Conservation (phyloP, 2,888 invertebrate genomes). For the Asteroscopus sphinx region DNA sequence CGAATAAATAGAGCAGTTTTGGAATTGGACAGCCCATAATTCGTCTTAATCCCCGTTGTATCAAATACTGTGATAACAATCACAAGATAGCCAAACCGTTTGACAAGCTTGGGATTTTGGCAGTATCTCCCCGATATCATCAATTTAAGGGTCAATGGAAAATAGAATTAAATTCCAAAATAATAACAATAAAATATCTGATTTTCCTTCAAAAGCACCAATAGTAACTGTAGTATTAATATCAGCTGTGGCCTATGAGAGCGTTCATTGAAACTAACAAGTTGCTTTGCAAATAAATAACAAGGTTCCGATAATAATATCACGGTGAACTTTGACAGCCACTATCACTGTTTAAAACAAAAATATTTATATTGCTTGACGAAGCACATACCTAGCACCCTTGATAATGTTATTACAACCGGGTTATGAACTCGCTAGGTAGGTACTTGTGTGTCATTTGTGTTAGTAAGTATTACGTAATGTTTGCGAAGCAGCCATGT, state of each 20-base stretch:
- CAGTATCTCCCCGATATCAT: too few species aligned
- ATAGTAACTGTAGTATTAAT: conserved; percentile 2
- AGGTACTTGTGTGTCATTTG: conserved; percentile 25
- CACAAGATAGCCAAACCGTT: too few species aligned
- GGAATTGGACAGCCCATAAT: too few species aligned
- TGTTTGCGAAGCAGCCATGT: conserved; percentile 45
- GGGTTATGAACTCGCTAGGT: conserved; percentile 57
- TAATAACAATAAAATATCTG: neutral
- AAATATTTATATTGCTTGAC: conserved; percentile 75
- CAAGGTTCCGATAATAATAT: conserved; percentile 73
- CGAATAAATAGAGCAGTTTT: too few species aligned
- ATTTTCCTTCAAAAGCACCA: neutral
- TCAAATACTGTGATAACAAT: too few species aligned
- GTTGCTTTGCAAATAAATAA: conserved; percentile 70
- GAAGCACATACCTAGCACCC: conserved; percentile 58
- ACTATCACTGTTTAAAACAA: conserved; percentile 74
- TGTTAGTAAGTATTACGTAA: conserved; percentile 64
- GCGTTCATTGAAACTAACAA: conserved; percentile 41
- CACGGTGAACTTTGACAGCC: conserved; percentile 78
- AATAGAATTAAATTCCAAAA: neutral
- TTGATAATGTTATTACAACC: conserved; percentile 67
- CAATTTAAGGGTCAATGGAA: neutral
- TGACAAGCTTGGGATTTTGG: too few species aligned
- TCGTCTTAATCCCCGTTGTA: too few species aligned
- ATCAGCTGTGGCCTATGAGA: conserved; percentile 34